phyloP scores from a whole-genome alignment of 2,113 vertebrate genomes.

The Barnardius zonarius region DNA sequence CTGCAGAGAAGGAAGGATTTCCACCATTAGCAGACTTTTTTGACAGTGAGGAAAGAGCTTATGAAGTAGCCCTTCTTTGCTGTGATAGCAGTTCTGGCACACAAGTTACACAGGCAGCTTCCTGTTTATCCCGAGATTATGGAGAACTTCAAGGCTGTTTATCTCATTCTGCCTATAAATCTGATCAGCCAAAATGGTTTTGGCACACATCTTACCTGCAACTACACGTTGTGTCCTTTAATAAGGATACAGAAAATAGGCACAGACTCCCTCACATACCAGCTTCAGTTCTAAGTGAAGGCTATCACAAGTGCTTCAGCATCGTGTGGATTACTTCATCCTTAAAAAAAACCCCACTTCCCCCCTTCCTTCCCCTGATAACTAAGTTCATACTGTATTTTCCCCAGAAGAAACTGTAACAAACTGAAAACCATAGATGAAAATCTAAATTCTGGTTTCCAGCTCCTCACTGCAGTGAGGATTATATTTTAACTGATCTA shows the following conservation, averaged over 20 bases:
- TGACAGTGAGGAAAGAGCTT: neutral
- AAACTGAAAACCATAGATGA: neutral
- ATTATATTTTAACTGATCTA: neutral
- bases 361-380: neutral
- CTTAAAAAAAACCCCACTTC: neutral
- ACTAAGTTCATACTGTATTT: neutral
- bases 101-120: neutral
- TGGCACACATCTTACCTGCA: neutral
- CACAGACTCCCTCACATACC: neutral
- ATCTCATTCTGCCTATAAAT: neutral
- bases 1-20: neutral
- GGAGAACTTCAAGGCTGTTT: neutral
- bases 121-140: neutral
- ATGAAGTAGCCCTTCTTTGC: neutral
- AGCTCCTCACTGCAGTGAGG: neutral
- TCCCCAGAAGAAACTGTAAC: no score
- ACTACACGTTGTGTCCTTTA: neutral
- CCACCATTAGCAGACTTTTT: neutral
- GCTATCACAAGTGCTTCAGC: neutral
- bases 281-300: neutral
- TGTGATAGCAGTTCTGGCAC: neutral
- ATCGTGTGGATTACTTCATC: neutral
- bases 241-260: neutral
- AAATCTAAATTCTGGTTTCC: neutral
- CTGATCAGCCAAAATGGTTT: neutral